A percentile compares a stretch with the other conserved stretches of the same genome.
These are phyloP conservation scores for Periphyllus acericola DNA, from an alignment of 2,888 invertebrate species.

Conservation along the genomic window DNA sequence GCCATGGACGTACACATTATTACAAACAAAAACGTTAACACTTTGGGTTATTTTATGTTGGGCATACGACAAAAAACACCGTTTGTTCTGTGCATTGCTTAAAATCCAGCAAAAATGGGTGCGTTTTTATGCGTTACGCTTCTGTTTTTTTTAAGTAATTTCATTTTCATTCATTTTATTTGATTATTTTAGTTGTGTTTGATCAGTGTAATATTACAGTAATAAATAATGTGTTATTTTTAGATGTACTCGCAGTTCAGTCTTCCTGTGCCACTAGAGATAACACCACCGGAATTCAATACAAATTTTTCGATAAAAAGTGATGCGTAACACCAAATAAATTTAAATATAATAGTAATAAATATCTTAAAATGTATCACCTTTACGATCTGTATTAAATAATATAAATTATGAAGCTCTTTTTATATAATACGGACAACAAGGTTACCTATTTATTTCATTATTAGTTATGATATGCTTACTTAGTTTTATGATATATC, in stretches of 20 bases:
- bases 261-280: not conserved
- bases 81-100: not conserved
- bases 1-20: not conserved
- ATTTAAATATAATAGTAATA: too few species aligned
- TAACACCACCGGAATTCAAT: not conserved
- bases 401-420: too few species aligned
- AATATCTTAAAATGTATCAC: too few species aligned
- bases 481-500: too few species aligned
- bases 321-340: not conserved
- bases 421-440: too few species aligned
- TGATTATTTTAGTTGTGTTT: too few species aligned
- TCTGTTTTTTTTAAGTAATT: not conserved
- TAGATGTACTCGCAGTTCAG: not conserved
- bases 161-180: not conserved
- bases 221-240: not conserved
- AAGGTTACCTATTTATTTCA: too few species aligned
- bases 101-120: not conserved
- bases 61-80: not conserved
- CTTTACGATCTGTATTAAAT: too few species aligned
- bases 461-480: too few species aligned
- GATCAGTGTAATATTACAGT: not conserved
- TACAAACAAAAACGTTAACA: not conserved
- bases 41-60: not conserved
- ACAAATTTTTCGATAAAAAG: slow-evolving; percentile 17
- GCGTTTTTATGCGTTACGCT: not conserved